Conservation (phyloP, 2,113 vertebrate genomes). For the Engraulis encrasicolus region DNA sequence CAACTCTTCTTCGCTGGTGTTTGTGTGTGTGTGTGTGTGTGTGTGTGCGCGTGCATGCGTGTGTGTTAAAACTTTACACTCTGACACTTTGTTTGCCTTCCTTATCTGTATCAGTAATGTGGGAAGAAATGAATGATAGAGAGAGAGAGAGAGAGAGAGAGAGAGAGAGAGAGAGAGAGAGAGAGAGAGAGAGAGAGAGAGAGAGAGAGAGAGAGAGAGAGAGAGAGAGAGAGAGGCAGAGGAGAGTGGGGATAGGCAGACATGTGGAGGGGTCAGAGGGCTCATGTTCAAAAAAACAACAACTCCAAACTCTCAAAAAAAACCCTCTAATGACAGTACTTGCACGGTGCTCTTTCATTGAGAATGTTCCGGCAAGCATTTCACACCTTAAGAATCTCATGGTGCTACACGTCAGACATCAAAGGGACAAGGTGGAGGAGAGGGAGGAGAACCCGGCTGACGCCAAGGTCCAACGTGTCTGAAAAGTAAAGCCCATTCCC, state of each 20-base stretch:
- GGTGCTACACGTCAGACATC: constrained; percentile 25
- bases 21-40: background rate
- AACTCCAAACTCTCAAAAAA: no score
- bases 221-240: background rate
- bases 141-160: constrained; percentile 12
- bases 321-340: constrained; percentile 43
- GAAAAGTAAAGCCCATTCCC: constrained; percentile 19
- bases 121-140: background rate
- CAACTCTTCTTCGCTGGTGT: background rate
- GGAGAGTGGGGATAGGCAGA: no score
- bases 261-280: background rate
- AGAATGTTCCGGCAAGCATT: constrained; percentile 23
- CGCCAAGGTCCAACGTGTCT: constrained; percentile 11
- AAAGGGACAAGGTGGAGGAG: constrained; percentile 28
- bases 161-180: background rate
- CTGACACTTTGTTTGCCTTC: background rate
- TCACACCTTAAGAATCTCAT: constrained; percentile 42
- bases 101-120: background rate
- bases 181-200: no score
- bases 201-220: constrained; percentile 16
- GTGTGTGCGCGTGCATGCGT: constrained; percentile 21
- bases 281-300: background rate
- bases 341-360: constrained; percentile 41
- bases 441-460: background rate
- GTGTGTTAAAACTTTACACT: background rate